A percentile compares a stretch with the other conserved stretches of the same genome.
These are phyloP conservation scores for Phrynocephalus forsythii DNA, from an alignment of 2,797 vertebrate species.

Conservation along the genomic window DNA sequence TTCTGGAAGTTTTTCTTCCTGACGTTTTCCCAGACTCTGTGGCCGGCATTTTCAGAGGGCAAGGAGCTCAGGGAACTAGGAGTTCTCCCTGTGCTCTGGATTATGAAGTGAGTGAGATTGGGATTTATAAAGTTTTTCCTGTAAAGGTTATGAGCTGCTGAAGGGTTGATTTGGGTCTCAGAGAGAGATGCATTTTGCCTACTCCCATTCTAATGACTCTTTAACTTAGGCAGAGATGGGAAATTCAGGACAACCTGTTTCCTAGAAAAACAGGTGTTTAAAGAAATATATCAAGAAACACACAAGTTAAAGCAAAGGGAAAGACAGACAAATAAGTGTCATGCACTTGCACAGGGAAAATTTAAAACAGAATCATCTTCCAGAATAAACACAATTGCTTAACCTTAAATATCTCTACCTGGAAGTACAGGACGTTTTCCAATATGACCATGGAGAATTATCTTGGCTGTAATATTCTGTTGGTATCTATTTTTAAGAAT, in stretches of 20 bases:
- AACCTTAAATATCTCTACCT: background rate
- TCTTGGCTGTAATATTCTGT: background rate
- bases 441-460: background rate
- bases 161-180: no score
- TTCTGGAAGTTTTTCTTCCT: no score
- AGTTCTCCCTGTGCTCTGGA: no score
- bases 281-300: background rate
- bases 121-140: no score
- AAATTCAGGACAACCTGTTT: background rate
- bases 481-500: background rate
- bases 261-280: background rate
- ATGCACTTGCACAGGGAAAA: background rate
- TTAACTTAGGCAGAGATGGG: background rate
- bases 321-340: background rate
- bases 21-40: no score
- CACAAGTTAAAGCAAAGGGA: background rate
- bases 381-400: background rate
- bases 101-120: no score
- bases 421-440: no score
- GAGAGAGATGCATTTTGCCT: no score
- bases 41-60: no score
- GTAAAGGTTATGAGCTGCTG: no score
- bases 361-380: background rate
- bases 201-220: no score
- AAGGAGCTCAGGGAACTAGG: no score